Evolutionary conservation across 1,140 invertebrate species (phyloP).

Genomic region (Magallana angulata): DNA sequence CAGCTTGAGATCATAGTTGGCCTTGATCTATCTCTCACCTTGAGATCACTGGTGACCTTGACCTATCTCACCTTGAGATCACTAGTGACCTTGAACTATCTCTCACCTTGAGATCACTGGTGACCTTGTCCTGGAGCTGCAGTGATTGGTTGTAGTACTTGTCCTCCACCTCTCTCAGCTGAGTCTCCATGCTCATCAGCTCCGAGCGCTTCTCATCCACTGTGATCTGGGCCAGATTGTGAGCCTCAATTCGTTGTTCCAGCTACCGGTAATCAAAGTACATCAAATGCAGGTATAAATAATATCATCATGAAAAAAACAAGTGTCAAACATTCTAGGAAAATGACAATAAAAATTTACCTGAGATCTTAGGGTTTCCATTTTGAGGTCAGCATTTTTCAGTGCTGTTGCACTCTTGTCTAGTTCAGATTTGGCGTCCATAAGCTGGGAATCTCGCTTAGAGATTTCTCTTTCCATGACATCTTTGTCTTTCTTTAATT

Average conservation of each 20-base stretch:
- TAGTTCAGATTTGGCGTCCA: conserved; percentile 70
- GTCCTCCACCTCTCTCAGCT: conserved; percentile 74
- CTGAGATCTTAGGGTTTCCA: conserved; percentile 73
- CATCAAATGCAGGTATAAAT: not conserved
- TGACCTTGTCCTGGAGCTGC: conserved; percentile 72
- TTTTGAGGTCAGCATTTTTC: conserved; percentile 74
- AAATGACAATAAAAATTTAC: conserved; percentile 54
- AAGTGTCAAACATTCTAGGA: too few relatives aligned
- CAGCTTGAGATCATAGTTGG: conserved; percentile 69
- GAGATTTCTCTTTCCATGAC: conserved; percentile 66
- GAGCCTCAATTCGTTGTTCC: conserved; percentile 75
- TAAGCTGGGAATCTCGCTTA: conserved; percentile 71
- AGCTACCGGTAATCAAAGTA: conserved; percentile 67
- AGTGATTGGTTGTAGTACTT: conserved; percentile 73
- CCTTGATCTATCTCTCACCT: conserved; percentile 69
- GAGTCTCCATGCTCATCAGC: conserved; percentile 69
- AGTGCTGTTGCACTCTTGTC: conserved; percentile 72
- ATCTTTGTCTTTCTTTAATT: conserved; percentile 75
- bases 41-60: not conserved
- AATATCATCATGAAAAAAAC: not conserved
- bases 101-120: conserved; percentile 73
- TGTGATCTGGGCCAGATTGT: conserved; percentile 73
- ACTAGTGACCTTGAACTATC: conserved; percentile 60
- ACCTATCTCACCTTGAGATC: conserved; percentile 62
- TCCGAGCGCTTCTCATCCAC: conserved; percentile 76